Evolutionary conservation across 2,797 vertebrate species (phyloP), one percentile per base, ranked within the genome.

Genomic region (Sebastolobus alascanus): DNA sequence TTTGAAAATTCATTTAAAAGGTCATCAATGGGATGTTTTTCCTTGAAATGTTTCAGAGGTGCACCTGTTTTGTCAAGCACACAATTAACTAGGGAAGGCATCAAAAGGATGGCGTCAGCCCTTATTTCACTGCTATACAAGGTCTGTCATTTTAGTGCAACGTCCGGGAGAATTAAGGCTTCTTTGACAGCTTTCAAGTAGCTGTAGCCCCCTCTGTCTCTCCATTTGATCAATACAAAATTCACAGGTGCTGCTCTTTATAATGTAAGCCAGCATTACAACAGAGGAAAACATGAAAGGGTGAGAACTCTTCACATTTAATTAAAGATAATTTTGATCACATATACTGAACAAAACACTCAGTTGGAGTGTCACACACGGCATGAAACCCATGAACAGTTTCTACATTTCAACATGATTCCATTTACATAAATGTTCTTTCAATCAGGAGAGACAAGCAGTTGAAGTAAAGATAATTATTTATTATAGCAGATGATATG

Each of bases 181-280:
- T 78, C 73, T 68, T 68, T 69, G 70, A 73, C 77, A 56, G 61
- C 68, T 78, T 79, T 87, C 37, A 82, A 37, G 35, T 22, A 72
- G 56, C 54, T 70, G 40, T 10, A 70, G 83, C 71, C 4, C 16
- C 25, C 52, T 58, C 82, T 72, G 52, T 77, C 66, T 84, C 76
- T 86, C 66, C 37, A 72, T 69, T 87, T 85, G 85, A 94, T 91
- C 89, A 87, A 90, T 91, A 86, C 65, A 85, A 87, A 87, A 90
- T 87, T 73, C 83, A 82, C 50, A 75, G 86, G 75, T 73, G 50
- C 61, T 73, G 84, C 80, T 84, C 77, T 90, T 83, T 90, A 54
- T 75, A 75, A 76, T 85, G 50, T 79, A 67, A 83, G 70, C 77
- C 85, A 82, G 66, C 33, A 63, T n/a, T 50, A 78, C 59, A 77